Evolutionary conservation across 2,888 invertebrate genomes (phyloP).

Genomic region (Athrips mouffetella): DNA sequence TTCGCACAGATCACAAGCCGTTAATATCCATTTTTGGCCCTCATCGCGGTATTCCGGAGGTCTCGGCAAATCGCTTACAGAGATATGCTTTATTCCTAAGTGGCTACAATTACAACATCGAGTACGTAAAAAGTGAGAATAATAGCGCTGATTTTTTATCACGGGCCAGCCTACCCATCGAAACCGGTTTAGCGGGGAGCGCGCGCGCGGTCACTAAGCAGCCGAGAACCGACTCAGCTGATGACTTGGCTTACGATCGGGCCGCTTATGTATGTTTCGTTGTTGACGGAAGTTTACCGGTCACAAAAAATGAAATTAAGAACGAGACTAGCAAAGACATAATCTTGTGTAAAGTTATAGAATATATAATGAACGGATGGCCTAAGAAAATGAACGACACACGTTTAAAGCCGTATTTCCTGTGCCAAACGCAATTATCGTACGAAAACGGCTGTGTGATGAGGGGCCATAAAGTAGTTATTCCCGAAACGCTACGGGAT

Average conservation of each 20-base stretch:
- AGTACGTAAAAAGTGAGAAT: slow-evolving; percentile 22
- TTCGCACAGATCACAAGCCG: slow-evolving; percentile 25
- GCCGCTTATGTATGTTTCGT: slow-evolving; percentile 21
- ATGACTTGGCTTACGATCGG: slow-evolving; percentile 1
- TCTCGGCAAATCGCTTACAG: slow-evolving; percentile 20
- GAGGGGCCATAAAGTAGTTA: slow-evolving; percentile 19
- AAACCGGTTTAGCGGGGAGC: neutral
- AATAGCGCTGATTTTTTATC: slow-evolving; percentile 25
- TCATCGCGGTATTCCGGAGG: slow-evolving; percentile 23
- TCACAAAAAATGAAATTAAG: slow-evolving; percentile 15
- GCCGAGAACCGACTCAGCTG: neutral
- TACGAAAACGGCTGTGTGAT: slow-evolving; percentile 17
- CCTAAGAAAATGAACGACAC: slow-evolving; percentile 13
- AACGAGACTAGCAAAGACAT: slow-evolving; percentile 19
- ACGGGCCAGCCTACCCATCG: slow-evolving; percentile 16
- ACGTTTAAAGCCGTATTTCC: slow-evolving; percentile 15
- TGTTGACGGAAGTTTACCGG: slow-evolving; percentile 16
- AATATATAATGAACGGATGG: slow-evolving; percentile 21
- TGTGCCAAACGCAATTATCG: slow-evolving; percentile 17
- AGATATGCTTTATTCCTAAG: slow-evolving; percentile 22
- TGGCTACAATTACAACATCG: slow-evolving; percentile 24
- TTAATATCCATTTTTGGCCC: slow-evolving; percentile 25
- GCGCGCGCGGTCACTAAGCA: neutral
- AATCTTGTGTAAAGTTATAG: slow-evolving; percentile 13
- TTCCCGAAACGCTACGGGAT: slow-evolving; percentile 10